These are phyloP conservation scores for Drosophila nebulosa DNA, from an alignment of 1,140 invertebrate genomes.

Conservation along the genomic window DNA sequence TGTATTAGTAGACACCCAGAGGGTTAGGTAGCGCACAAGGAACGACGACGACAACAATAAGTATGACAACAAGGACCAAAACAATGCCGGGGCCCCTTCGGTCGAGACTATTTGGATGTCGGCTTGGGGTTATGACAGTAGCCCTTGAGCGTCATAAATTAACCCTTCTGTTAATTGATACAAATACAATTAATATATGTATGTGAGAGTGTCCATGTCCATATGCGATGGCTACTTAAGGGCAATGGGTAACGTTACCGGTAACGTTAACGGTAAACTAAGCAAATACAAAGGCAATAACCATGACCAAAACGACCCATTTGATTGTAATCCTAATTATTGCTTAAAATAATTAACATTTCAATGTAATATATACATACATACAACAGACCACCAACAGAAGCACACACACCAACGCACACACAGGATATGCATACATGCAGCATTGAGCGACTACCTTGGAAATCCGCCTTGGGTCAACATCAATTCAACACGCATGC, in stretches of 20 bases:
- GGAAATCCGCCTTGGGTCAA: conserved; percentile 31
- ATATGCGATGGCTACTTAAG: conserved; percentile 58
- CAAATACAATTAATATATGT: conserved; percentile 77
- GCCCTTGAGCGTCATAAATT: conserved; percentile 79
- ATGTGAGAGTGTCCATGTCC: conserved; percentile 28
- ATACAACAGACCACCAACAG: conserved; percentile 47
- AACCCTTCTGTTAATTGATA: conserved; percentile 81
- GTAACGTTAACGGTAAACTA: too few relatives aligned
- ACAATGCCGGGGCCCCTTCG: conserved; percentile 27
- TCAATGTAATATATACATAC: conserved; percentile 67
- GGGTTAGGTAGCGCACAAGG: conserved; percentile 37
- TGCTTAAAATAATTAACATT: conserved; percentile 79
- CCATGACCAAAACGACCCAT: conserved; percentile 33
- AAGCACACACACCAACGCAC: conserved; percentile 10
- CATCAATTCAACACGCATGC: conserved; percentile 24
- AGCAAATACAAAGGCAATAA: conserved; percentile 53
- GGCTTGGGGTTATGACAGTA: conserved; percentile 26
- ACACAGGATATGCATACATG: conserved; percentile 75
- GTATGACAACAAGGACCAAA: background rate
- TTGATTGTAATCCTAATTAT: conserved; percentile 78
- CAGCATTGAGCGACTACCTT: conserved; percentile 48
- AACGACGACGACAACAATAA: background rate
- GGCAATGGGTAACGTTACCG: conserved; percentile 41
- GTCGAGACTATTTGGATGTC: background rate
- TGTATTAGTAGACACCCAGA: conserved; percentile 3